A percentile compares a stretch with the other conserved stretches of the same genome.
phyloP scores from a whole-genome alignment of 1,140 invertebrate species.

The Ephestia elutella region DNA sequence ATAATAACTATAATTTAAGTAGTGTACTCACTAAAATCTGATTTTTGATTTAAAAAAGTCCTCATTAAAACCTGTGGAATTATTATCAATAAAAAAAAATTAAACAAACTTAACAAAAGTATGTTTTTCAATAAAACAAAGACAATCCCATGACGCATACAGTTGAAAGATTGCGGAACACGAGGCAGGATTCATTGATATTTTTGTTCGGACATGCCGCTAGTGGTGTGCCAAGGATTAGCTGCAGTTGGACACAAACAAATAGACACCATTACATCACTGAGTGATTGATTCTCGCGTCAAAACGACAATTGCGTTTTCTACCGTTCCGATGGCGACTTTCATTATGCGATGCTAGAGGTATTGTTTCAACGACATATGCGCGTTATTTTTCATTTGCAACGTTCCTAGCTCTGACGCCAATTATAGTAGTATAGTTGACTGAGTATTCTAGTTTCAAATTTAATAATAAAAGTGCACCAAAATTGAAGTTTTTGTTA shows the following conservation, averaged over 20 bases:
- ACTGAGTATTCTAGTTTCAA: too few relatives aligned
- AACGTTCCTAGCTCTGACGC: not conserved
- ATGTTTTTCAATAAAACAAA: not conserved
- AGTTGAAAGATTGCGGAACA: constrained; percentile 3
- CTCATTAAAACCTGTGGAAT: too few relatives aligned
- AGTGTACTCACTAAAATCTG: too few relatives aligned
- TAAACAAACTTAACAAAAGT: not conserved
- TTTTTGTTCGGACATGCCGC: constrained; percentile 63
- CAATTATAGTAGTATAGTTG: not conserved
- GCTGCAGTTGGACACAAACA: constrained; percentile 62
- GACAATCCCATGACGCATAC: not conserved
- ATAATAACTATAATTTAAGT: too few relatives aligned
- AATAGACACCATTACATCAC: constrained; percentile 63
- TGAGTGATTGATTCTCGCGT: constrained; percentile 56
- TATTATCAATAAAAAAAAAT: too few relatives aligned
- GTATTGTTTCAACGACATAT: not conserved
- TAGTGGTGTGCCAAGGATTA: constrained; percentile 67
- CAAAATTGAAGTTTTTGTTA: too few relatives aligned
- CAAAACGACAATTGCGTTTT: constrained; percentile 37
- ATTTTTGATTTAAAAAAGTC: too few relatives aligned
- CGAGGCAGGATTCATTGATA: constrained; percentile 30
- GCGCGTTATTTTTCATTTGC: not conserved
- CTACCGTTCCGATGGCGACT: constrained; percentile 2
- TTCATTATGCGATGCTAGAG: not conserved
- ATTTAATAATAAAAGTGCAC: too few relatives aligned